Percentiles rank a stretch among this genome's conserved stretches.
Conservation (phyloP, 2,888 invertebrate species). For the Microplitis deprimator region DNA sequence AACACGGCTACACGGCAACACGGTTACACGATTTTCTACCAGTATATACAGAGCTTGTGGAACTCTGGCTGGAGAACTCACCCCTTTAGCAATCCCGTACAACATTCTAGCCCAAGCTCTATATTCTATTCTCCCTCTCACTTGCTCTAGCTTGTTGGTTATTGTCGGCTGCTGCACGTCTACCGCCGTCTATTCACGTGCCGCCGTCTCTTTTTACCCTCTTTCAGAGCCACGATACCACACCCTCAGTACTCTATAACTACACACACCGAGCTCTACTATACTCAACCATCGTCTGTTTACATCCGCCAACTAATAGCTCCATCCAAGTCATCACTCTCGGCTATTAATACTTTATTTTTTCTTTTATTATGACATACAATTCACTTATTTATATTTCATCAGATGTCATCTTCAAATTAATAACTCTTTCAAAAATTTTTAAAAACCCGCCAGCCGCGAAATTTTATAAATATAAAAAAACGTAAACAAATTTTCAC, state of each 20-base stretch:
- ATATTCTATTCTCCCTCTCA: conserved; percentile 24
- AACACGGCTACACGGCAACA: conserved; percentile 48
- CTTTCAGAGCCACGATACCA: conserved; percentile 32
- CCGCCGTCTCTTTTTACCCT: conserved; percentile 38
- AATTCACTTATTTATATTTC: background rate
- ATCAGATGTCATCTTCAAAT: background rate
- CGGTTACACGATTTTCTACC: conserved; percentile 8
- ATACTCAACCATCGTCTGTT: conserved; percentile 50
- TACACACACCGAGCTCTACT: conserved; percentile 33
- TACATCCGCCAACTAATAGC: conserved; percentile 63
- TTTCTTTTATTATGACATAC: conserved; percentile 53
- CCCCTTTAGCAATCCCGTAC: conserved; percentile 1
- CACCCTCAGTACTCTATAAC: conserved; percentile 37
- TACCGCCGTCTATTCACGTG: conserved; percentile 18
- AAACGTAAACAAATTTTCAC: background rate
- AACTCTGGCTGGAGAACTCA: background rate
- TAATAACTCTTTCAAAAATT: background rate
- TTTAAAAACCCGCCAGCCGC: background rate
- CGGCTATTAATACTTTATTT: conserved; percentile 41
- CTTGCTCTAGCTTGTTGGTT: conserved; percentile 2
- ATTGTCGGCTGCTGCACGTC: background rate
- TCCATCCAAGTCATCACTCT: conserved; percentile 49
- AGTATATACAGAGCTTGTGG: conserved; percentile 1
- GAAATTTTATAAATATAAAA: background rate
- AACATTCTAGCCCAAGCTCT: background rate